These are phyloP conservation scores for Lota lota DNA, from an alignment of 2,113 vertebrate species.

Conservation along the genomic window DNA sequence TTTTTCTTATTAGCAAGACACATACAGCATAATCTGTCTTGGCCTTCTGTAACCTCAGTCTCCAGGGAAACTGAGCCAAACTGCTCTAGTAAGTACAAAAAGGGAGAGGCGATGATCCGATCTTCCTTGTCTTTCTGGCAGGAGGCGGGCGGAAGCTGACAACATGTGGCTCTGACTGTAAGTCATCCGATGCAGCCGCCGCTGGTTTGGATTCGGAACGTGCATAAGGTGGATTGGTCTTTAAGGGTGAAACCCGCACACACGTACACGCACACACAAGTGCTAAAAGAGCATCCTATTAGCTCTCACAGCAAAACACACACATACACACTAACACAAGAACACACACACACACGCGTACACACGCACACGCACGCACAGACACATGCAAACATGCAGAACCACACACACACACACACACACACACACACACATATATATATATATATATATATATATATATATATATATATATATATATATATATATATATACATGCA, in stretches of 20 bases:
- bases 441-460: too few species aligned
- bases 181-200: too few species aligned
- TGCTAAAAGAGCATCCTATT: too few species aligned
- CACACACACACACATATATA: constrained; percentile 4
- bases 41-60: constrained; percentile 34
- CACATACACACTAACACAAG: neutral
- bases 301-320: too few species aligned
- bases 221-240: too few species aligned
- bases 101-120: constrained; percentile 37
- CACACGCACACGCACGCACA: neutral
- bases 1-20: too few species aligned
- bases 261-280: too few species aligned
- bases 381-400: neutral
- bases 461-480: neutral
- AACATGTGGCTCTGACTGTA: constrained; percentile 14
- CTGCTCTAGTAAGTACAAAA: constrained; percentile 43
- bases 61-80: constrained; percentile 57
- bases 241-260: too few species aligned
- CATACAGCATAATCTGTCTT: too few species aligned
- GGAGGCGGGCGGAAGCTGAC: too few species aligned
- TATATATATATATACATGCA: too few species aligned
- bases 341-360: neutral
- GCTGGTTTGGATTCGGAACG: too few species aligned
- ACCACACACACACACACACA: neutral
- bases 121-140: neutral